These are phyloP conservation scores for Lepidocyrtoides sp. DNA, from an alignment of 2,888 invertebrate species.

Conservation along the genomic window DNA sequence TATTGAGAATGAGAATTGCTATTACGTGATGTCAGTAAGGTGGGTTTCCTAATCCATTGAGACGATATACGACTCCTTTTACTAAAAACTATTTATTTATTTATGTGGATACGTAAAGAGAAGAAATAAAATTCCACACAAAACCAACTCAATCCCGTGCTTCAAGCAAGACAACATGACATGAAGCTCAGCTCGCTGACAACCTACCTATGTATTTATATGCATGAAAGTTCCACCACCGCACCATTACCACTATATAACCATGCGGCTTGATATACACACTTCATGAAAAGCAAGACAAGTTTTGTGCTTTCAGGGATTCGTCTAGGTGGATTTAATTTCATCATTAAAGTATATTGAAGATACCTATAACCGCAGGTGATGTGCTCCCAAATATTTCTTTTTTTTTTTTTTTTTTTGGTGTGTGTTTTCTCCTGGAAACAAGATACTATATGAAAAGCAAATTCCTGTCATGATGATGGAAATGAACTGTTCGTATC, in stretches of 20 bases:
- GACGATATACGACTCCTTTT: no score
- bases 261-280: neutral
- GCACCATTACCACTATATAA: neutral
- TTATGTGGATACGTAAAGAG: neutral
- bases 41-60: slow-evolving; percentile 4
- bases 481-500: neutral
- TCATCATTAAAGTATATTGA: neutral
- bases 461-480: neutral
- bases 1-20: neutral
- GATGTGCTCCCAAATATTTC: neutral
- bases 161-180: neutral
- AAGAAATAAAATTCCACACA: slow-evolving; percentile 22
- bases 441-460: neutral
- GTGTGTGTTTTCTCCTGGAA: neutral
- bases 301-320: neutral
- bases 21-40: neutral
- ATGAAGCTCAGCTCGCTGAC: neutral
- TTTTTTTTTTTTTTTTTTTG: neutral
- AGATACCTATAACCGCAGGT: neutral
- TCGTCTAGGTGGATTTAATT: neutral
- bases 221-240: neutral
- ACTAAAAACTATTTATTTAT: slow-evolving; percentile 47
- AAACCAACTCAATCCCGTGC: neutral
- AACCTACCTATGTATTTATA: no score
- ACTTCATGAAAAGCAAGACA: neutral